phyloP scores from a whole-genome alignment of 1,140 invertebrate genomes.

The Eurosta solidaginis region DNA sequence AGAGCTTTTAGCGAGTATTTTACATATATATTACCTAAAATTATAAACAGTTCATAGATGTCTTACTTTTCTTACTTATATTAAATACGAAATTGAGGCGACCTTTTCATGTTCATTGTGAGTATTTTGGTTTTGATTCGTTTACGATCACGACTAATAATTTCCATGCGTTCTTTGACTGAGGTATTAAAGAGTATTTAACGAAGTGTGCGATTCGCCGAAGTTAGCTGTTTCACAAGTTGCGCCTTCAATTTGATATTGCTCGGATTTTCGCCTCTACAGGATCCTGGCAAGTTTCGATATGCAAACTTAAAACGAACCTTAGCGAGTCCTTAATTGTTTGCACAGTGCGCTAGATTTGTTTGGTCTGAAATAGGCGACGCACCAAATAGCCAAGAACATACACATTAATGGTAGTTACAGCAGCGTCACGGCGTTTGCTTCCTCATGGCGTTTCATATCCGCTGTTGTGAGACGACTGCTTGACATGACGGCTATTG shows the following conservation, averaged over 20 bases:
- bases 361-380: slow-evolving; percentile 77
- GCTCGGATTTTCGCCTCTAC: slow-evolving; percentile 63
- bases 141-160: slow-evolving; percentile 63
- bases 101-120: slow-evolving; percentile 41
- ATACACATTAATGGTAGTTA: slow-evolving; percentile 71
- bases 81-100: too few relatives aligned
- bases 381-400: slow-evolving; percentile 81
- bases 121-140: slow-evolving; percentile 46
- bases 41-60: too few relatives aligned
- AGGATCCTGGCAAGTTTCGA: slow-evolving; percentile 65
- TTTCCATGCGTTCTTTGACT: slow-evolving; percentile 65
- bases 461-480: background rate
- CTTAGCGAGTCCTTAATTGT: slow-evolving; percentile 78
- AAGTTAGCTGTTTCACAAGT: slow-evolving; percentile 69
- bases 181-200: slow-evolving; percentile 64
- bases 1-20: too few relatives aligned
- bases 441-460: background rate
- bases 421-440: slow-evolving; percentile 60
- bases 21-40: too few relatives aligned
- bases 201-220: slow-evolving; percentile 67
- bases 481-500: background rate
- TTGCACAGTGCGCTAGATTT: slow-evolving; percentile 78
- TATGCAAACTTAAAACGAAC: slow-evolving; percentile 75
- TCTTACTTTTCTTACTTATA: too few relatives aligned
- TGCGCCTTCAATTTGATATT: slow-evolving; percentile 69